Evolutionary conservation across 2,888 invertebrate species (phyloP).

Genomic region (Chromoteleia sp.): DNA sequence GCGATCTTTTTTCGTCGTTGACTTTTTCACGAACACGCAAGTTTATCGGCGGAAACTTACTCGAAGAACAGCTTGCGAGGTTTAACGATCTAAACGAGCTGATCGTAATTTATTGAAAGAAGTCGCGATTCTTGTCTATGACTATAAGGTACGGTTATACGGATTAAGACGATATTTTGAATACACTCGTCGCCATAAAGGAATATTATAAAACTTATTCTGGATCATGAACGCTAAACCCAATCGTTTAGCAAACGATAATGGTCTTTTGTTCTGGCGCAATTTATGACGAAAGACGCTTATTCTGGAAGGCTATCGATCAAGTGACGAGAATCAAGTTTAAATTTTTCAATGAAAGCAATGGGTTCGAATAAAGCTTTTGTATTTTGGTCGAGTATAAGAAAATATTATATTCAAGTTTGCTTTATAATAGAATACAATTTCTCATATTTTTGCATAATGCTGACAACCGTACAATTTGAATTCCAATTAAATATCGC

Average conservation of each 20-base stretch:
- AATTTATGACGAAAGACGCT: conserved; percentile 43
- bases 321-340: conserved; percentile 21
- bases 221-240: conserved; percentile 26
- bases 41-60: conserved; percentile 58
- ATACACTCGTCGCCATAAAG: conserved; percentile 28
- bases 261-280: conserved; percentile 44
- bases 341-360: conserved; percentile 16
- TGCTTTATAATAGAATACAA: no score
- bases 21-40: conserved; percentile 18
- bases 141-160: conserved; percentile 47
- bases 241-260: conserved; percentile 47
- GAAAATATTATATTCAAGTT: no score
- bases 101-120: conserved; percentile 67
- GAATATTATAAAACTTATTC: conserved; percentile 42
- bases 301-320: conserved; percentile 31
- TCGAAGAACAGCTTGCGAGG: conserved; percentile 46
- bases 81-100: conserved; percentile 63
- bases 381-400: conserved; percentile 17
- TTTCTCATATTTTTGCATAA: no score
- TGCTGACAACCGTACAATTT: no score
- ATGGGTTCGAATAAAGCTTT: conserved; percentile 19
- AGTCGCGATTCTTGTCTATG: conserved; percentile 53
- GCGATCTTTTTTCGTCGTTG: neutral
- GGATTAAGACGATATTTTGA: conserved; percentile 58
- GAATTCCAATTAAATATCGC: no score